These are phyloP conservation scores for Sebastes dallii DNA, from an alignment of 2,797 vertebrate species.

Conservation along the genomic window DNA sequence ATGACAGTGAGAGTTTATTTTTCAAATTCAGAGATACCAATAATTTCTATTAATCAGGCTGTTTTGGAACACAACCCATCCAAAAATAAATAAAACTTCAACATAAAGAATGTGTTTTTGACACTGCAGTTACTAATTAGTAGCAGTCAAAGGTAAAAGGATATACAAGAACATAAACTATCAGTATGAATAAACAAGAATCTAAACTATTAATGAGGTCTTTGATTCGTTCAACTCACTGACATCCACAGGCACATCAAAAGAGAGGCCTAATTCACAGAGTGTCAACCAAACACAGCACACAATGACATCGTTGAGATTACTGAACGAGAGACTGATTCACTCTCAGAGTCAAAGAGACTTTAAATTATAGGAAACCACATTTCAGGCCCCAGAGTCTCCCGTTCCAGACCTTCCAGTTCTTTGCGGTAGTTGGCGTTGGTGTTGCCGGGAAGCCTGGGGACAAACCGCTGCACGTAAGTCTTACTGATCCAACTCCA, in stretches of 20 bases:
- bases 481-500: constrained; percentile 99
- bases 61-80: not conserved
- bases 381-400: constrained; percentile 7
- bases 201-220: not conserved
- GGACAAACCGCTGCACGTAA: constrained; percentile 90
- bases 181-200: not conserved
- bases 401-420: constrained; percentile 84
- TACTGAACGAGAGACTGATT: constrained; percentile 15
- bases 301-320: constrained; percentile 11
- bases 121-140: not conserved
- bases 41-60: not conserved
- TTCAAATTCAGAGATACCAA: not conserved
- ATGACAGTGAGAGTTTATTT: not conserved
- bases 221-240: not conserved
- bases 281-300: not conserved
- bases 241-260: constrained; percentile 1
- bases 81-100: not conserved
- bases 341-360: constrained; percentile 5
- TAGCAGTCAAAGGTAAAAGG: not conserved
- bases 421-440: constrained; percentile 92
- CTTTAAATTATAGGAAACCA: constrained; percentile 19
- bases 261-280: not conserved
- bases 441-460: constrained; percentile 94
- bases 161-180: not conserved
- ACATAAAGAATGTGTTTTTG: not conserved